phyloP scores from a whole-genome alignment of 23 tunicate species.

The Clavelina lepadiformis region DNA sequence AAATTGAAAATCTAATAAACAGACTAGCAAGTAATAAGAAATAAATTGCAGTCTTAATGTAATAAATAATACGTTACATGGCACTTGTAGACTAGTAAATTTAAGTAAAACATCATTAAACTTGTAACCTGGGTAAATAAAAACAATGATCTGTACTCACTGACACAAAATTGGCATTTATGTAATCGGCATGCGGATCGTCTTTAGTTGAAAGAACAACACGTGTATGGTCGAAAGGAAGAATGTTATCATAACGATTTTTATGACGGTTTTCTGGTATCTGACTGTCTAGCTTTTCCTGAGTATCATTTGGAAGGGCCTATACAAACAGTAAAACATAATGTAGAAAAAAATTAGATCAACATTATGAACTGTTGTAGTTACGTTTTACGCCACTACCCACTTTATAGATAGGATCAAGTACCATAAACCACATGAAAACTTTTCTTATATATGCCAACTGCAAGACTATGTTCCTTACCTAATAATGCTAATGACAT shows the following conservation, averaged over 20 bases:
- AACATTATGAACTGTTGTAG: not conserved
- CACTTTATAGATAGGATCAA: too few species aligned
- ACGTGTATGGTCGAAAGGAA: conserved; percentile 51
- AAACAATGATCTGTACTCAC: conserved; percentile 16
- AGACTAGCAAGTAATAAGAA: not conserved
- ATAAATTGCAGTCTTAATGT: too few species aligned
- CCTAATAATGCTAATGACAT: too few species aligned
- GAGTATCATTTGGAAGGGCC: conserved; percentile 10
- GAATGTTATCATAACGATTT: conserved; percentile 77
- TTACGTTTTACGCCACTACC: too few species aligned
- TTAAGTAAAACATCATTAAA: too few species aligned
- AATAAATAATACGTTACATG: not conserved
- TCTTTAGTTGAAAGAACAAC: conserved; percentile 28
- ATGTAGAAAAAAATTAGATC: not conserved
- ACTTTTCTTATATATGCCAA: too few species aligned
- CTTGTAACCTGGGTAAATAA: not conserved
- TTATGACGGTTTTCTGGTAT: conserved; percentile 30
- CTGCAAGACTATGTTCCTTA: too few species aligned
- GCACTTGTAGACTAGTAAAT: not conserved
- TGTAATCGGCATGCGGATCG: conserved; percentile 43
- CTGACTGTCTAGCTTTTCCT: conserved; percentile 12
- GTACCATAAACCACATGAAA: too few species aligned
- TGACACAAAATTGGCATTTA: conserved; percentile 79
- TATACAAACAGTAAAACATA: not conserved
- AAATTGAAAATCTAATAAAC: not conserved